A percentile compares a stretch with the other conserved stretches of the same genome.
Conservation (phyloP, 2,113 vertebrate genomes). For the Emydura subglobosa region DNA sequence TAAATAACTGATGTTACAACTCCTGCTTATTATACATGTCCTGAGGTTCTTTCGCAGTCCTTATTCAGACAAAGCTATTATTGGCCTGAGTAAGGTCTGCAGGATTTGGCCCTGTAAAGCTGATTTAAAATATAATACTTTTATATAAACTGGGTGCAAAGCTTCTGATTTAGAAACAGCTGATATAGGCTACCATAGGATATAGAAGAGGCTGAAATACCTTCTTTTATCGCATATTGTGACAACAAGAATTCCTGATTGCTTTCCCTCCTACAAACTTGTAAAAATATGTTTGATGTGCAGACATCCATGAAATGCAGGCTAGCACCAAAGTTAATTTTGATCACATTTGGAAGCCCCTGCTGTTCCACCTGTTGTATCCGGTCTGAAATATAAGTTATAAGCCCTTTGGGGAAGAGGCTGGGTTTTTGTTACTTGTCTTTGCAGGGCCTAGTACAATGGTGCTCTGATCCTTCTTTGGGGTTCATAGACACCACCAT, state of each 20-base stretch:
- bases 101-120: background rate
- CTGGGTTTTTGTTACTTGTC: background rate
- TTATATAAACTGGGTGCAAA: background rate
- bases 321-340: background rate
- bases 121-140: background rate
- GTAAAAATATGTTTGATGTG: background rate
- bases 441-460: accelerated
- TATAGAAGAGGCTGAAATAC: background rate
- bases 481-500: background rate
- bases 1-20: slow-evolving; percentile 47
- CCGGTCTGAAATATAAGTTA: background rate
- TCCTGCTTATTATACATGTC: slow-evolving; percentile 40
- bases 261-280: background rate
- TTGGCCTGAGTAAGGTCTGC: background rate
- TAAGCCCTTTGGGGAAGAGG: background rate
- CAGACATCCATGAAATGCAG: background rate
- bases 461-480: background rate
- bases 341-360: slow-evolving; percentile 7
- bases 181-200: background rate
- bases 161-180: background rate
- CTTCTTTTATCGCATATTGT: background rate
- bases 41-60: background rate
- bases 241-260: background rate
- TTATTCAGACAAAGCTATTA: background rate
- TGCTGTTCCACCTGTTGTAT: slow-evolving; percentile 31